phyloP scores from a whole-genome alignment of 2,888 invertebrate species.

The Adineta ricciae region DNA sequence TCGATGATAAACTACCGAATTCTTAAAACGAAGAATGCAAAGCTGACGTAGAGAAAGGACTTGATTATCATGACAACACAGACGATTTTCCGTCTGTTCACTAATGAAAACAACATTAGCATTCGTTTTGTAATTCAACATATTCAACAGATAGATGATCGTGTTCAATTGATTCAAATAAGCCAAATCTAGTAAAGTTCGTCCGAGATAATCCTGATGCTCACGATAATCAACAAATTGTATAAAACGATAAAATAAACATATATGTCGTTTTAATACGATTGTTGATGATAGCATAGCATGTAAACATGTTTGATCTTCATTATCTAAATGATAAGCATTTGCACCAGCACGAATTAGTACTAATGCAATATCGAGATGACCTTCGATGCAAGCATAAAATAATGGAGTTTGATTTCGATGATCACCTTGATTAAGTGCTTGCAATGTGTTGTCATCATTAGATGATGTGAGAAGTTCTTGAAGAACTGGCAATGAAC shows the following conservation, averaged over 20 bases:
- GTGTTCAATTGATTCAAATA: not conserved
- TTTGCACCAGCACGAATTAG: not conserved
- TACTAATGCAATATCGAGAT: not conserved
- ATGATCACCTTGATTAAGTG: not conserved
- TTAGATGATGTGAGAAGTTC: not conserved
- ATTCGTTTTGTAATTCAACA: not conserved
- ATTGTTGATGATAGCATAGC: not conserved
- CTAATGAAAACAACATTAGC: not conserved
- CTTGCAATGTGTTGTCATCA: not conserved
- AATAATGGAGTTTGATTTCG: conserved; percentile 16
- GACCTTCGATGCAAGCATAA: not conserved
- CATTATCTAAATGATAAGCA: conserved; percentile 3
- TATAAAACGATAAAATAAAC: not conserved
- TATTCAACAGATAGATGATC: not conserved
- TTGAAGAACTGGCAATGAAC: not conserved
- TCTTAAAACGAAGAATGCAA: not conserved
- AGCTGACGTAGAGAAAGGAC: not conserved
- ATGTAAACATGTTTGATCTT: conserved; percentile 20
- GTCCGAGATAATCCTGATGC: not conserved
- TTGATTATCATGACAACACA: not conserved
- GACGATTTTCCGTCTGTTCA: not conserved
- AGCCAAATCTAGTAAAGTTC: conserved; percentile 10
- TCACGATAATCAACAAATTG: not conserved
- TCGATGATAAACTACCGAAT: not conserved
- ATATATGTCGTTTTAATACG: not conserved